These are phyloP conservation scores for Hyposmocoma kahamanoa DNA, from an alignment of 1,140 invertebrate genomes.

Conservation along the genomic window DNA sequence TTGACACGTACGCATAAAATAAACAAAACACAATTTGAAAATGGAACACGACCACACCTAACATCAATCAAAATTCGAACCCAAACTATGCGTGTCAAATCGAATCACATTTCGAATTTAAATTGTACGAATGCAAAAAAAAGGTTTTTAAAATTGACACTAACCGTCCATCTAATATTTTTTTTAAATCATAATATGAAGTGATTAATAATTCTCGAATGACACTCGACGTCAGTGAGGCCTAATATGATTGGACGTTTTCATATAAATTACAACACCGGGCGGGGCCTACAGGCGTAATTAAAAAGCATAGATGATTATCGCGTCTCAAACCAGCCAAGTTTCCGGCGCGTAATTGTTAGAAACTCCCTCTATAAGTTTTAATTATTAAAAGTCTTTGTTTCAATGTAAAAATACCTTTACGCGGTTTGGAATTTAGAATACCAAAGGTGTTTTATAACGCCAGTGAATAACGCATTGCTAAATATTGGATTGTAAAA, in stretches of 20 bases:
- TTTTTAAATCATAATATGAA: constrained; percentile 41
- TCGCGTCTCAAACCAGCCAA: constrained; percentile 49
- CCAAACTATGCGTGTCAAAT: too few species aligned
- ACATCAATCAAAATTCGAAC: too few species aligned
- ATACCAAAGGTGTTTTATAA: too few species aligned
- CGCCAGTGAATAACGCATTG: too few species aligned
- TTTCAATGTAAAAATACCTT: too few species aligned
- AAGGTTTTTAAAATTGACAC: constrained; percentile 19
- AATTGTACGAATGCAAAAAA: constrained; percentile 18
- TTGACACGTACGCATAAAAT: too few species aligned
- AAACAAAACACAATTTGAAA: too few species aligned
- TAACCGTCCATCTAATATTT: constrained; percentile 25
- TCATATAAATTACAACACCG: constrained; percentile 53
- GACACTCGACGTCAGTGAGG: constrained; percentile 48
- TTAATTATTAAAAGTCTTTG: constrained; percentile 41
- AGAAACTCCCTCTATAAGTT: constrained; percentile 8
- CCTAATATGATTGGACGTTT: constrained; percentile 65
- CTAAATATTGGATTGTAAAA: too few species aligned
- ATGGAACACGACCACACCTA: too few species aligned
- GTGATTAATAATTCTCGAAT: constrained; percentile 52
- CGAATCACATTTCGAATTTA: constrained; percentile 13
- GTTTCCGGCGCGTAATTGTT: constrained; percentile 59
- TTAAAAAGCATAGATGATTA: constrained; percentile 66
- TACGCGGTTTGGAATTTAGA: too few species aligned
- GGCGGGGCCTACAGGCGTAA: constrained; percentile 59